Evolutionary conservation across 2,888 invertebrate genomes (phyloP), one percentile per base, ranked within the genome.

Genomic region (Liodrosophila aerea): DNA sequence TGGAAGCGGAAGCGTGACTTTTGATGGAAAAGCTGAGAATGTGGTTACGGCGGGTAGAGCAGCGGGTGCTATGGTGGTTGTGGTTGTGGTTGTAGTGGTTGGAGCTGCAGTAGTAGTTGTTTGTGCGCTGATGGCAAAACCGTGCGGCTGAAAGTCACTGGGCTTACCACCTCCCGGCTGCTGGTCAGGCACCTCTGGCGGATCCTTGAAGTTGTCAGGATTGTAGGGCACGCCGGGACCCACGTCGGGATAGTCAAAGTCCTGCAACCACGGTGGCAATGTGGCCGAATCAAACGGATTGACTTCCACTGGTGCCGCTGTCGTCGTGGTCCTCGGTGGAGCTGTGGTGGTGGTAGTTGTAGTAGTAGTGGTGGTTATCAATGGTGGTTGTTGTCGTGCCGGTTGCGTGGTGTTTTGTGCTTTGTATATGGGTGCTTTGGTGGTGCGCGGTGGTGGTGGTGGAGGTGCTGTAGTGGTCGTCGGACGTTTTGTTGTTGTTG

Each of bases 211-310:
- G 62, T 65, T 80, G 30, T 64, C 68, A 13, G 68, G 81, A 16
- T 82, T 70, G 37, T 83, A 89, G 8, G 89, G 87, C 1, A 89
- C 89, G n/a, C 87, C 89, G 7, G 89, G 88, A 12, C 86, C 89
- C 9, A 89, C 70, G 70, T 88, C 88, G 7, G 89, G 76, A 72
- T 88, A 89, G 50, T 89, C 89, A n/a, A 88, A 87, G 53, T 84
- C 87, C 4, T 62, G 66, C 43, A 89, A 56, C 89, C 89, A 89
- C 13, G 88, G 63, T 4, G 89, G 89, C 18, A 89, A 50, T 0
- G 89, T 89, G 8, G 87, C 74, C 15, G 87, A 85, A 34, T 87
- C 76, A 31, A 89, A 88, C 8, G 83, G 81, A 53, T 76, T 82
- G 2, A 68, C 64, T 0, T 81, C 73, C 3, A 68, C 45, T 5